Percentiles rank a stretch among this genome's conserved stretches.
These are phyloP conservation scores for Drosophila sordidapex DNA, from an alignment of 2,888 invertebrate species.

Conservation along the genomic window DNA sequence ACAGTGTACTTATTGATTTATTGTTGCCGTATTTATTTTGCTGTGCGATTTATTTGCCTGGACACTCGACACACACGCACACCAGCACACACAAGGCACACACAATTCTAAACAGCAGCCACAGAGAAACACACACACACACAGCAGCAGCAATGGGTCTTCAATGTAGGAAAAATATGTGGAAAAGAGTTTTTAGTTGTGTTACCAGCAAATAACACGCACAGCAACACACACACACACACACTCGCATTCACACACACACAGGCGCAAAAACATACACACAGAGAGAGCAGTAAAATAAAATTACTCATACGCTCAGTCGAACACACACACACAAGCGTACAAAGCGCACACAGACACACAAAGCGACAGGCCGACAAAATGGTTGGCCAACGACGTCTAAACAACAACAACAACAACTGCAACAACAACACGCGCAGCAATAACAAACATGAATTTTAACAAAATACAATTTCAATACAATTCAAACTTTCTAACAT, in stretches of 20 bases:
- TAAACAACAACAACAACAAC: conserved; percentile 69
- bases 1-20: conserved; percentile 74
- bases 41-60: conserved; percentile 65
- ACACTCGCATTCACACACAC: not conserved
- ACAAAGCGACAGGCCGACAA: conserved; percentile 70
- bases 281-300: conserved; percentile 55
- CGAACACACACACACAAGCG: conserved; percentile 42
- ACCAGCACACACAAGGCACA: conserved; percentile 16
- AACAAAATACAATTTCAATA: conserved; percentile 83
- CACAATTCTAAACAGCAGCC: conserved; percentile 62
- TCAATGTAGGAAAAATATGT: conserved; percentile 57
- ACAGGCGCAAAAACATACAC: conserved; percentile 2
- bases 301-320: conserved; percentile 78
- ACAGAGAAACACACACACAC: conserved; percentile 23
- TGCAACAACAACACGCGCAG: conserved; percentile 23
- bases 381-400: conserved; percentile 78
- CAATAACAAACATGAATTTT: conserved; percentile 82
- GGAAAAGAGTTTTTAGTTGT: conserved; percentile 71
- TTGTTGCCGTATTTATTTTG: conserved; percentile 69
- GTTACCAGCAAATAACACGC: conserved; percentile 68
- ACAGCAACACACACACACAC: conserved; percentile 22
- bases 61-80: conserved; percentile 43
- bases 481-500: conserved; percentile 83
- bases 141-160: conserved; percentile 36
- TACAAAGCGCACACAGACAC: conserved; percentile 5